Evolutionary conservation across 1,140 invertebrate species (phyloP), one percentile per base, ranked within the genome.

Genomic region (Neelides sp.): DNA sequence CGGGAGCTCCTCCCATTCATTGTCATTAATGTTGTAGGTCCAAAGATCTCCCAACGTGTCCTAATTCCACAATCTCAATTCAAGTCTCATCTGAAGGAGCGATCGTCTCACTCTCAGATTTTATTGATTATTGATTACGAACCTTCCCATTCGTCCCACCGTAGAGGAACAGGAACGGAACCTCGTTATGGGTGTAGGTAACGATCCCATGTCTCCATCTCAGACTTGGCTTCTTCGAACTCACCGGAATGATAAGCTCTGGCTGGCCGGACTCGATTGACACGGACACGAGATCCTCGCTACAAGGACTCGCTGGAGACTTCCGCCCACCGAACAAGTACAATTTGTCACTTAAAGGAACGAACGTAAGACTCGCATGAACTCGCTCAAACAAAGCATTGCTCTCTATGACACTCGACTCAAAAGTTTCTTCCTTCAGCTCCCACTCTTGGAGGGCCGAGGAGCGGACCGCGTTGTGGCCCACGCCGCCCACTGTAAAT

Each of bases 271-370:
- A 34, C 26, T 27, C 43, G 7, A 39, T 47, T 7, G 36, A 42
- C 19, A 54, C n/a, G 35, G 48, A 37, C 34, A 61, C 44, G n/a
- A 61, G 12, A 35, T 52, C 48, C 48, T 49, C 46, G 15, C 27
- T 37, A 46, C 55, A 55, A 2, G 55, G 55, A 32, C 2, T 35
- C 8, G 23, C n/a, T 4, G 59, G 59, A 13, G 55, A 55, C 36
- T 52, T 52, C 27, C 59, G 24, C 19, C 59, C 59, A 19, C 59
- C 59, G 48, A 55, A 54, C 40, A 53, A 28, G 53, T 34, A 23
- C 30, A 48, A 34, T 52, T 50, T 34, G 24, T 20, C 30, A 1
- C 27, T 17, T 17, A 37, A 28, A 15, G 52, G 52, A 27, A 52
- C 34, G 19, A 47, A 58, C 3, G 43, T 37, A 0, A 44, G 44